These are phyloP conservation scores for Melospiza melodia DNA, from an alignment of 2,113 vertebrate species.

Conservation along the genomic window DNA sequence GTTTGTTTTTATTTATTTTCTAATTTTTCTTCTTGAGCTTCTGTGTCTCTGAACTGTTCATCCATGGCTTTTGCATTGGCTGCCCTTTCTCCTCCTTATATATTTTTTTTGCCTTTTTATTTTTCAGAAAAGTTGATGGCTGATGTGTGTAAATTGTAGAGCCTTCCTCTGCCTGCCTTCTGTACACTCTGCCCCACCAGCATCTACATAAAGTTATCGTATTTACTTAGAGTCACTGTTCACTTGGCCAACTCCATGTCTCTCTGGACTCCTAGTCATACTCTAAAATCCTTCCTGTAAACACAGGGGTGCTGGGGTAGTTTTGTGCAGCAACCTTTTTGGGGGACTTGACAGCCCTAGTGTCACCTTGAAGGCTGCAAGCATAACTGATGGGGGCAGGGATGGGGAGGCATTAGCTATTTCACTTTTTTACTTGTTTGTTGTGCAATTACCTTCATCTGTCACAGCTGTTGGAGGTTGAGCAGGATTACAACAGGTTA, in stretches of 20 bases:
- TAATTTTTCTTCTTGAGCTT: not conserved
- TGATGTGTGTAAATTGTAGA: not conserved
- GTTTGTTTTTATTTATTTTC: not conserved
- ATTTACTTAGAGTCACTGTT: not conserved
- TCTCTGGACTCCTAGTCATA: not conserved
- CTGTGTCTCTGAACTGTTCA: not conserved
- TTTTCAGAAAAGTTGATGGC: not conserved
- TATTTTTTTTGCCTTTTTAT: not conserved
- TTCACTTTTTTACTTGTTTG: not conserved
- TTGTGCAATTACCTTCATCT: not conserved
- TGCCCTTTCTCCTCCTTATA: accelerated
- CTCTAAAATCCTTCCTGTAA: not conserved
- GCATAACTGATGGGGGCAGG: not conserved
- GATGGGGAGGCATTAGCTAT: not conserved
- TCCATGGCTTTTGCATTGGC: not conserved
- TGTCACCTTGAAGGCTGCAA: not conserved
- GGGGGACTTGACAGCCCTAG: not conserved
- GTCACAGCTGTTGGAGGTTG: not conserved
- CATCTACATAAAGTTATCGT: not conserved
- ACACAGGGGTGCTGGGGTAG: accelerated
- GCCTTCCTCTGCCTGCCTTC: not conserved
- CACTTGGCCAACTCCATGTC: not conserved
- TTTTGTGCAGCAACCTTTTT: not conserved
- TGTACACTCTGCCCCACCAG: not conserved
- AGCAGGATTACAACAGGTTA: not conserved